phyloP scores from a whole-genome alignment of 1,140 invertebrate genomes.

The Diplogasteroides magnus region DNA sequence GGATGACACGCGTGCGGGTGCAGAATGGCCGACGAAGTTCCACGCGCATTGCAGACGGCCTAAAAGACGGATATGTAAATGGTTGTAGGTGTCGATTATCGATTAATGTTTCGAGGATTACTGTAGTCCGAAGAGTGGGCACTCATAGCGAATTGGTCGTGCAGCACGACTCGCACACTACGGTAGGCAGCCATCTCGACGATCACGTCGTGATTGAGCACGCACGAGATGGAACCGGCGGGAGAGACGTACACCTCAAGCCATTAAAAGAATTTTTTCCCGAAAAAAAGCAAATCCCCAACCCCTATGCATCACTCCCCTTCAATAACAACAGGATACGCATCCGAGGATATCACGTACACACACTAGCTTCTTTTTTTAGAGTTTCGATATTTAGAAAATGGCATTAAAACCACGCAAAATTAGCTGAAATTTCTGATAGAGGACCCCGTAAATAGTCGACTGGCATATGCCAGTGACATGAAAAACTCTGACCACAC shows the following conservation, averaged over 20 bases:
- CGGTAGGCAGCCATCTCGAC: conserved; percentile 17
- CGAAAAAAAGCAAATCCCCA: not conserved
- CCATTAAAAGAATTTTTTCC: not conserved
- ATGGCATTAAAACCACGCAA: too few species aligned
- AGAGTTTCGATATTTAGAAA: too few species aligned
- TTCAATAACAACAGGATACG: too few species aligned
- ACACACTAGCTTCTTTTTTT: not conserved
- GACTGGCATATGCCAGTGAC: too few species aligned
- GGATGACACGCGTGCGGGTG: conserved; percentile 17
- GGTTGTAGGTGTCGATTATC: too few species aligned
- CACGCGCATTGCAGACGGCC: conserved; percentile 15
- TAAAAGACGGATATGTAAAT: not conserved
- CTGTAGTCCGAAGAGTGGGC: too few species aligned
- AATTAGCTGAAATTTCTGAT: too few species aligned
- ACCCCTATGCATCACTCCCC: too few species aligned
- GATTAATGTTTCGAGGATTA: too few species aligned
- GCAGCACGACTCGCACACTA: conserved; percentile 22
- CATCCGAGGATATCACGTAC: not conserved
- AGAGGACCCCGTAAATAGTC: too few species aligned
- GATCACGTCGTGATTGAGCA: conserved; percentile 14
- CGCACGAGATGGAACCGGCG: conserved; percentile 16
- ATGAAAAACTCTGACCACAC: too few species aligned
- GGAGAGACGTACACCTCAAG: conserved; percentile 18
- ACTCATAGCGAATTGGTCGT: conserved; percentile 11
- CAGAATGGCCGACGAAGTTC: conserved; percentile 13